A percentile compares a stretch with the other conserved stretches of the same genome.
Conservation (phyloP, 92 coral and sea anemone species). For the Zoanthus sociatus region DNA sequence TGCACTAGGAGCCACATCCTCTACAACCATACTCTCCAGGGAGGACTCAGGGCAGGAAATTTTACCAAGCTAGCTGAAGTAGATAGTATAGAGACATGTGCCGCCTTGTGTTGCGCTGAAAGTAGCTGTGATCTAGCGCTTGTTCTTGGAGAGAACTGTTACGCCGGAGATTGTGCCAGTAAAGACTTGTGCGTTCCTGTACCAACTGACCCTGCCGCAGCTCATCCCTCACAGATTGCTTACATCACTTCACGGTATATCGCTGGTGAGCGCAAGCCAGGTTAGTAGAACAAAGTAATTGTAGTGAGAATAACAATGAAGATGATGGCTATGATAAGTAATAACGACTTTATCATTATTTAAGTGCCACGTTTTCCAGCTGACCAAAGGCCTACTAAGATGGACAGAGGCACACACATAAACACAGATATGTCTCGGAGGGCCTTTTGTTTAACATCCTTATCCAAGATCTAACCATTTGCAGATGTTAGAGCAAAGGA, state of each 20-base stretch:
- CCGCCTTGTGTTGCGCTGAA: constrained; percentile 97
- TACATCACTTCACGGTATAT: constrained; percentile 88
- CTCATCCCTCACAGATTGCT: constrained; percentile 90
- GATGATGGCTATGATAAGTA: neutral
- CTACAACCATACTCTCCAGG: constrained; percentile 92
- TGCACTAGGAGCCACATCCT: constrained; percentile 97
- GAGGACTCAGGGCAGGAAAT: constrained; percentile 98
- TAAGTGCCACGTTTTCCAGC: too few relatives aligned
- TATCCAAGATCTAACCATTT: too few relatives aligned
- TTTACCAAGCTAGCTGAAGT: constrained; percentile 96
- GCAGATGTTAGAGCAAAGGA: too few relatives aligned
- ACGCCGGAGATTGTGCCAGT: constrained; percentile 98
- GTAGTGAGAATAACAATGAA: neutral
- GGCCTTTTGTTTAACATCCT: too few relatives aligned
- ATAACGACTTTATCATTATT: neutral
- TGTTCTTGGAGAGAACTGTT: constrained; percentile 94
- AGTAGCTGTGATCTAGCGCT: constrained; percentile 94
- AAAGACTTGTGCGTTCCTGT: constrained; percentile 92
- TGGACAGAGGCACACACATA: too few relatives aligned
- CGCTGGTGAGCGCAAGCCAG: constrained; percentile 65
- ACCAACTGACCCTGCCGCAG: constrained; percentile 65
- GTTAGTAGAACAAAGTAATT: constrained; percentile 2
- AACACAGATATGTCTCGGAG: too few relatives aligned
- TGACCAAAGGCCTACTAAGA: too few relatives aligned
- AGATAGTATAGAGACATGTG: constrained; percentile 99